These are phyloP conservation scores for Argyrosomus regius DNA, from an alignment of 2,797 vertebrate species.

Conservation along the genomic window DNA sequence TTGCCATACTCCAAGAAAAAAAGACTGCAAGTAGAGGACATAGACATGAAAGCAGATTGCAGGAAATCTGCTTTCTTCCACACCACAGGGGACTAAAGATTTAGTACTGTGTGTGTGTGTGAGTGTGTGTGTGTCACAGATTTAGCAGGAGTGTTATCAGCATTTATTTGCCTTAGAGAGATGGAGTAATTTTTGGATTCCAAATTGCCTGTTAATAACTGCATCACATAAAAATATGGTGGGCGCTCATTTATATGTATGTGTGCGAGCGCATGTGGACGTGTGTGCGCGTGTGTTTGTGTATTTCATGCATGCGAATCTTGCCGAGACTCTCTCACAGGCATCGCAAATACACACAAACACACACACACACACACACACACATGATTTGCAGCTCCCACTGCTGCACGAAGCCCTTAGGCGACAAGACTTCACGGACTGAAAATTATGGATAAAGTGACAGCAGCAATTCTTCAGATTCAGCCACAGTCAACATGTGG, in stretches of 20 bases:
- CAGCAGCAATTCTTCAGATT: constrained; percentile 63
- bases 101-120: background rate
- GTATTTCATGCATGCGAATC: constrained; percentile 10
- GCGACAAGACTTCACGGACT: constrained; percentile 64
- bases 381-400: constrained; percentile 55
- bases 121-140: constrained; percentile 13
- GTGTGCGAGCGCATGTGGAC: background rate
- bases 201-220: constrained; percentile 34
- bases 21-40: background rate
- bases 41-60: background rate
- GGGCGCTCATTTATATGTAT: constrained; percentile 5
- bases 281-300: too few relatives aligned
- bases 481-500: constrained; percentile 48
- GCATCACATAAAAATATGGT: constrained; percentile 19
- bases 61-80: constrained; percentile 3
- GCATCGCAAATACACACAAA: constrained; percentile 46
- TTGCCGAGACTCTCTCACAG: constrained; percentile 27
- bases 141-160: constrained; percentile 28
- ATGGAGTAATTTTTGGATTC: constrained; percentile 10
- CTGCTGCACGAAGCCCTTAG: constrained; percentile 52
- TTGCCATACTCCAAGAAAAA: background rate
- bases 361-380: constrained; percentile 43
- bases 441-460: constrained; percentile 77
- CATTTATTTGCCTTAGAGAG: constrained; percentile 26
- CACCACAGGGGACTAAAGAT: constrained; percentile 27